Percentiles rank a stretch among this genome's conserved stretches.
These are phyloP conservation scores for Plumapathes pennacea DNA, from an alignment of 92 coral and sea anemone genomes.

Conservation along the genomic window DNA sequence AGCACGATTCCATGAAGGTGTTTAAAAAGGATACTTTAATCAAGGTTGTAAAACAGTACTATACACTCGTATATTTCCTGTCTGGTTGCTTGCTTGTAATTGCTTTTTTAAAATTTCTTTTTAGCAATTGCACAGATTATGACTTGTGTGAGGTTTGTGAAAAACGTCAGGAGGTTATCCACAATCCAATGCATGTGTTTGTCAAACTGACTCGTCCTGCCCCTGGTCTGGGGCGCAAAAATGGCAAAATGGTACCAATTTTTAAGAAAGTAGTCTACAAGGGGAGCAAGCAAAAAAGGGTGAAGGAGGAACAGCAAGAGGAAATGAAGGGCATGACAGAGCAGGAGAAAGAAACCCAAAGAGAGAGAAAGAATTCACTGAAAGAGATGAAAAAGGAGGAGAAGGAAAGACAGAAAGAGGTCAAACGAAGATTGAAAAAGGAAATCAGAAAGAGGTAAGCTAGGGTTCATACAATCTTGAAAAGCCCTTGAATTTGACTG, in stretches of 20 bases:
- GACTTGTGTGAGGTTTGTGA: constrained; percentile 93
- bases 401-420: constrained; percentile 8
- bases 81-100: no score
- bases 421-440: background rate
- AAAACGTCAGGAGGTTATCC: constrained; percentile 56
- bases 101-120: background rate
- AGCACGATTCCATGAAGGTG: background rate
- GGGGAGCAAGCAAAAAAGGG: constrained; percentile 7
- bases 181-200: constrained; percentile 70
- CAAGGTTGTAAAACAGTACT: background rate
- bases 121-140: constrained; percentile 84
- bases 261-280: constrained; percentile 67
- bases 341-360: constrained; percentile 47
- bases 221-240: constrained; percentile 77
- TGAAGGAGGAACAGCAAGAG: constrained; percentile 32
- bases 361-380: constrained; percentile 15
- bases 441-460: background rate
- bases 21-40: background rate
- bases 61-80: background rate
- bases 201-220: constrained; percentile 69
- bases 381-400: constrained; percentile 16
- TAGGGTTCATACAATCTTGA: no score
- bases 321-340: constrained; percentile 62
- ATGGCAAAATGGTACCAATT: constrained; percentile 92
- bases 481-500: no score